Evolutionary conservation across 2,797 vertebrate genomes (phyloP), one percentile per base, ranked within the genome.

Genomic region (Sciurus vulgaris): DNA sequence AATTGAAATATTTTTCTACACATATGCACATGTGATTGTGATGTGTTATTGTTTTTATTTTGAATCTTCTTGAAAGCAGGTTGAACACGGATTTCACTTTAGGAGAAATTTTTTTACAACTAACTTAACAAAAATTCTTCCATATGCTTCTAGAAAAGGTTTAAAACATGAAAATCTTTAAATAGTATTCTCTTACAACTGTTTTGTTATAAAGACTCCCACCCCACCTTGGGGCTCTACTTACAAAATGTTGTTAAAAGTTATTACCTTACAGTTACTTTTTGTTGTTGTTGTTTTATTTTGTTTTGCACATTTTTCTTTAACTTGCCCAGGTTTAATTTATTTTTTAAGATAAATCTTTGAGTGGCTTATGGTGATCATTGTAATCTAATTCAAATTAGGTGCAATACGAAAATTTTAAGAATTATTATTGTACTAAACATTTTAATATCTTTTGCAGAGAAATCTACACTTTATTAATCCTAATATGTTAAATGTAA

Each of bases 311-410:
- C 69, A 59, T 91, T 86, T 91, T 94, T 85, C 7, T 74, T 91
- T 86, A 63, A 78, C 28, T 91, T 88, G 24, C 51, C 14, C 35
- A 72, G n/a, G 30, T 35, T 94, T 65, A 70, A 56, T 77, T 87
- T 89, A 76, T 11, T 88, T 96, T 92, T 96, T 92, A 70, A 76
- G 91, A 24, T 15, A n/a, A 89, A 92, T 82, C 7, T 94, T 85
- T 93, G 35, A 73, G 76, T 74, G 3, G 7, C 2, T 86, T 87
- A 70, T 78, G 70, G 4, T 87, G 54, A 86, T 90, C 28, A 49
- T 87, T 94, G 59, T 72, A 86, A 95, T 63, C 9, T 70, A 92
- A 90, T 89, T 96, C 47, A 94, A 91, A 92, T 81, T 24, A 76
- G 10, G 17, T 49, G 2, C 2, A 77, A 79, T 88, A 56, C 1